Conservation (phyloP, 2,888 invertebrate species). For the Anthoptus insignis region DNA sequence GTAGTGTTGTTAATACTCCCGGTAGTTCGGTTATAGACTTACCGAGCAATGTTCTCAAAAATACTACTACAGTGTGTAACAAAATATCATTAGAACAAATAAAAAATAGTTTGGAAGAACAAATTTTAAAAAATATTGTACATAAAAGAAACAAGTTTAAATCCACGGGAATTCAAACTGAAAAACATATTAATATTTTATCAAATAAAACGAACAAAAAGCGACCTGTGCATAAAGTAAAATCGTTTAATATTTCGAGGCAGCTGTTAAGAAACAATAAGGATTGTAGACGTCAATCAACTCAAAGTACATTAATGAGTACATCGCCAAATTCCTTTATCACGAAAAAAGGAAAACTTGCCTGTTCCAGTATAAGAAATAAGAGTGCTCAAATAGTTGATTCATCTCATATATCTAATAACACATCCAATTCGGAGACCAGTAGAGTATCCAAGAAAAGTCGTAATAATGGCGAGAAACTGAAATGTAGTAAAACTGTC, state of each 20-base stretch:
- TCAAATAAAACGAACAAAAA: slow-evolving; percentile 54
- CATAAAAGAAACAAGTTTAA: slow-evolving; percentile 36
- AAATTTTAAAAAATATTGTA: slow-evolving; percentile 58
- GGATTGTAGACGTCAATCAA: slow-evolving; percentile 22
- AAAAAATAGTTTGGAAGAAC: slow-evolving; percentile 64
- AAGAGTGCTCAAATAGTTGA: no score
- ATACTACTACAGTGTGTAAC: slow-evolving; percentile 53
- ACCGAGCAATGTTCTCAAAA: slow-evolving; percentile 61
- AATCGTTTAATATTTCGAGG: slow-evolving; percentile 77
- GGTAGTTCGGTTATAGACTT: slow-evolving; percentile 78
- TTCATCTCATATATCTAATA: slow-evolving; percentile 14
- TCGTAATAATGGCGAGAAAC: not conserved
- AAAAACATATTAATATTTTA: slow-evolving; percentile 39
- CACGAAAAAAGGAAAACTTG: slow-evolving; percentile 54
- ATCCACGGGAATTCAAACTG: slow-evolving; percentile 37
- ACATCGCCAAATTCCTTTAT: slow-evolving; percentile 51
- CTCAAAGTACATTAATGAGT: slow-evolving; percentile 14
- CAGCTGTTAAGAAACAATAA: slow-evolving; percentile 56
- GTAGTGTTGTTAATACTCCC: slow-evolving; percentile 79
- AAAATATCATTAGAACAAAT: slow-evolving; percentile 76
- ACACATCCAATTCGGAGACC: slow-evolving; percentile 16
- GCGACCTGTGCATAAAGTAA: slow-evolving; percentile 73
- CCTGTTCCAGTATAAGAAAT: no score
- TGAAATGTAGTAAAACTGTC: slow-evolving; percentile 37
- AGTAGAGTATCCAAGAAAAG: not conserved